Conservation (phyloP, 1,140 invertebrate species). For the Drosophila seguyi region DNA sequence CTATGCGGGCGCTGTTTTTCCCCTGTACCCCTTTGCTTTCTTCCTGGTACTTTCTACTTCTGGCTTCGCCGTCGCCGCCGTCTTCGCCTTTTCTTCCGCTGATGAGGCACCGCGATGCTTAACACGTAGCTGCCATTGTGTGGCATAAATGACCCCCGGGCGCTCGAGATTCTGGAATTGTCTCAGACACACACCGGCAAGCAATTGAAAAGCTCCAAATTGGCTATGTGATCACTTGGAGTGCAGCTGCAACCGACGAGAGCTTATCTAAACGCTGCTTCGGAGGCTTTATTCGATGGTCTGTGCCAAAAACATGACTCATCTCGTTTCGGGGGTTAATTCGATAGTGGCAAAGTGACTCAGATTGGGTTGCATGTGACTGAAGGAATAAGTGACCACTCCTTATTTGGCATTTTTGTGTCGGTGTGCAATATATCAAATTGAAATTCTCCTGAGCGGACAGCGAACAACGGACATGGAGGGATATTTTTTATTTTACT, state of each 20-base stretch:
- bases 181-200: conserved; percentile 26
- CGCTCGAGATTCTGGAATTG: conserved; percentile 42
- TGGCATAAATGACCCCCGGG: conserved; percentile 68
- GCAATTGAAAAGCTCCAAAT: conserved; percentile 64
- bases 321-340: conserved; percentile 26
- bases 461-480: neutral
- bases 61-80: neutral
- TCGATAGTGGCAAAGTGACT: conserved; percentile 38
- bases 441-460: conserved; percentile 4
- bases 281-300: conserved; percentile 7
- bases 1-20: conserved; percentile 41
- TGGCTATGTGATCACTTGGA: conserved; percentile 38
- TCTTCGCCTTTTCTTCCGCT: conserved; percentile 22
- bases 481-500: neutral
- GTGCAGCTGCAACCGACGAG: conserved; percentile 6
- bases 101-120: conserved; percentile 63
- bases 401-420: conserved; percentile 14
- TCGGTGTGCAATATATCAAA: conserved; percentile 11
- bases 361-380: conserved; percentile 35
- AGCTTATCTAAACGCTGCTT: conserved; percentile 34
- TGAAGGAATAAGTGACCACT: conserved; percentile 21
- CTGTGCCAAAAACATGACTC: conserved; percentile 19
- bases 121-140: conserved; percentile 80
- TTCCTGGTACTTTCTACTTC: conserved; percentile 27
- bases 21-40: conserved; percentile 27